Base-by-base conservation (phyloP, 1,140 invertebrate species). In the Trichonephila clavata region DNA sequence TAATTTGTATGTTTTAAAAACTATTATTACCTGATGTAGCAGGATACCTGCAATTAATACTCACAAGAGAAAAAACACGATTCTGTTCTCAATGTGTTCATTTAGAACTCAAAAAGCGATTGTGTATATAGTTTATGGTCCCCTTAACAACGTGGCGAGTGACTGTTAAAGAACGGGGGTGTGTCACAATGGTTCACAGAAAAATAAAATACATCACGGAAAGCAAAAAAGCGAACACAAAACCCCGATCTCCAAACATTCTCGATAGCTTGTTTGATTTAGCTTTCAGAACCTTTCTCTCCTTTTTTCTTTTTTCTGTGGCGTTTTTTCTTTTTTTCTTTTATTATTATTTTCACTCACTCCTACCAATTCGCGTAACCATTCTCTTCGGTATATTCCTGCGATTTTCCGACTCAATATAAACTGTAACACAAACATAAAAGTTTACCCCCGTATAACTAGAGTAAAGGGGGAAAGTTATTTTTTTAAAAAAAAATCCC, bases 191-290 rank as follows among this genome's bases (percentile, higher is more conserved):
- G 61, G 61, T 59, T 61, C 61, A 50, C 57, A 61, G 5, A 83
- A 84, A 84, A 59, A 87, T 63, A 87, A 87, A 87, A 21, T 57
- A 87, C 59, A 63, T 57, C 59, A 39, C 27, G n/a, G 50, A 63
- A 57, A 87, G 50, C 32, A 61, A 87, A 87, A 87, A 61, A 87
- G 61, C 39, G 77, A 63, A 83, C 61, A 90, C 89, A 80, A 90
- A 90, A 80, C 89, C 43, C 18, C 24, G 89, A 80, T 90, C 89
- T 84, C 81, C 77, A 92, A 92, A 84, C 80, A 92, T 92, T 92
- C 81, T 92, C 90, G 39, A 92, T 92, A 92, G 90, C 90, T 92
- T 92, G 90, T 92, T 92, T 92, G 90, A 92, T 92, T 92, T 92
- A 84, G 71, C 63, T 63, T 77, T 92, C 50, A 61, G 24, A 59